Conservation (phyloP, 1,140 invertebrate genomes). For the Drosophila auraria region DNA sequence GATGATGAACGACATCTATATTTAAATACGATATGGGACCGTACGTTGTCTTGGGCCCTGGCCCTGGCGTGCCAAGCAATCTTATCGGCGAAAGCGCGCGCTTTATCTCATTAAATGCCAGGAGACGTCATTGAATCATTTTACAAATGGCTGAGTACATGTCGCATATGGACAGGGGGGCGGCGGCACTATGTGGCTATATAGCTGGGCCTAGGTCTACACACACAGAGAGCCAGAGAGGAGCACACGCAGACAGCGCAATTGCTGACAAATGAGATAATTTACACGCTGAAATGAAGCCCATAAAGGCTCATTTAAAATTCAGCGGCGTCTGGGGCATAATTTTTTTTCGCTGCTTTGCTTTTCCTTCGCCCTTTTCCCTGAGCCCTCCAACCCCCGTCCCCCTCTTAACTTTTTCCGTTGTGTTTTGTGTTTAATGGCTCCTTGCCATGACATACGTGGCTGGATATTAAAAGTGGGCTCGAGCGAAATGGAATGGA, state of each 20-base stretch:
- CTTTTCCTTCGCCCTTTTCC: slow-evolving; percentile 46
- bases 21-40: slow-evolving; percentile 46
- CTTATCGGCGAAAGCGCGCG: slow-evolving; percentile 66
- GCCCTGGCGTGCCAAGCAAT: slow-evolving; percentile 40
- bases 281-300: slow-evolving; percentile 84
- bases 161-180: slow-evolving; percentile 59
- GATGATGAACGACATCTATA: slow-evolving; percentile 43
- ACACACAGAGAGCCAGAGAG: slow-evolving; percentile 41
- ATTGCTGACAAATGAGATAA: slow-evolving; percentile 84
- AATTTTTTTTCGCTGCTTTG: slow-evolving; percentile 74
- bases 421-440: slow-evolving; percentile 77
- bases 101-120: slow-evolving; percentile 80
- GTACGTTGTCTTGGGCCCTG: slow-evolving; percentile 40
- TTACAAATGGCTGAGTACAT: slow-evolving; percentile 79
- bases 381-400: not conserved
- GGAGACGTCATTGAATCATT: slow-evolving; percentile 81
- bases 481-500: slow-evolving; percentile 2
- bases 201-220: slow-evolving; percentile 40
- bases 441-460: slow-evolving; percentile 83
- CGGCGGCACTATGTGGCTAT: slow-evolving; percentile 20
- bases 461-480: slow-evolving; percentile 76
- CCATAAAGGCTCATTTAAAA: slow-evolving; percentile 84
- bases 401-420: slow-evolving; percentile 21
- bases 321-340: slow-evolving; percentile 83
- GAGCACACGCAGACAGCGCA: slow-evolving; percentile 60